Evolutionary conservation across 2,888 invertebrate genomes (phyloP).

Genomic region (Sabellastarte sp.): DNA sequence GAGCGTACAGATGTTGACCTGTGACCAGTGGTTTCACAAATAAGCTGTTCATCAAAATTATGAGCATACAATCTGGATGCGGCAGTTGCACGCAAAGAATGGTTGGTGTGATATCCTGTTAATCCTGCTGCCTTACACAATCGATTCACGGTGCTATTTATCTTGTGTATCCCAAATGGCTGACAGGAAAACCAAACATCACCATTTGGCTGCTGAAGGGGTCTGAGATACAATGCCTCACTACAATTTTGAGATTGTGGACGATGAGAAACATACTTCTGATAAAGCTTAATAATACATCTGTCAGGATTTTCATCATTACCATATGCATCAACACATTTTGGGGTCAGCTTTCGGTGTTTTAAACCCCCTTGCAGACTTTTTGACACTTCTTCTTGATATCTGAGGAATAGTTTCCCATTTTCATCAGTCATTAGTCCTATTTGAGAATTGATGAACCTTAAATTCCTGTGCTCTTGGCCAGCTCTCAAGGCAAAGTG

Average conservation of each 20-base stretch:
- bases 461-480: neutral
- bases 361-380: neutral
- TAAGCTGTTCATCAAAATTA: neutral
- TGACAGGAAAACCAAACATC: neutral
- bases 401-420: neutral
- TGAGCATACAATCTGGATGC: neutral
- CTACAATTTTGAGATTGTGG: neutral
- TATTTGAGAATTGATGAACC: too few species aligned
- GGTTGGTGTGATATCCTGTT: neutral
- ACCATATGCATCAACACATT: neutral
- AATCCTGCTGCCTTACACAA: neutral
- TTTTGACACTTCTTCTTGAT: neutral
- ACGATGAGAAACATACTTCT: neutral
- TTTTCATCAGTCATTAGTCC: too few species aligned
- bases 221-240: too few species aligned
- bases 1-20: neutral
- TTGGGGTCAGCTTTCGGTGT: neutral
- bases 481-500: neutral
- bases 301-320: neutral
- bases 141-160: neutral
- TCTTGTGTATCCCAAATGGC: neutral
- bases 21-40: constrained; percentile 1
- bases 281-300: neutral
- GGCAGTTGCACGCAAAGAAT: neutral
- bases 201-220: too few species aligned